Evolutionary conservation across 2,113 vertebrate genomes (phyloP).

Genomic region (Phocoena sinus): DNA sequence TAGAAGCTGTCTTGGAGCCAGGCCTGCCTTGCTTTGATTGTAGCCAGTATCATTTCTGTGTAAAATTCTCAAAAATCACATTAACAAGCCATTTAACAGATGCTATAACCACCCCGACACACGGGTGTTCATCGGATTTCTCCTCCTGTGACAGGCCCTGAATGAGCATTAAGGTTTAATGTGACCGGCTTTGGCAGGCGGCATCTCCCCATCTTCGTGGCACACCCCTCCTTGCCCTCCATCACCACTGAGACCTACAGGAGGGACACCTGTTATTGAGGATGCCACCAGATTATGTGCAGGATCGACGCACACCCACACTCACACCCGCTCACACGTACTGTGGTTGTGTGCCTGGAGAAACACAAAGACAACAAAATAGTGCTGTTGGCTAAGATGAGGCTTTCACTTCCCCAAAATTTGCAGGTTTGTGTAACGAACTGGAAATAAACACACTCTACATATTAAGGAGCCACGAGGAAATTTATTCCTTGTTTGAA

Average conservation of each 20-base stretch:
- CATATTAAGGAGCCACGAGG: neutral
- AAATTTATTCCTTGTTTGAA: neutral
- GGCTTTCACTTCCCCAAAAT: neutral
- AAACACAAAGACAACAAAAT: neutral
- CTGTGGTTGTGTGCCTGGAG: neutral
- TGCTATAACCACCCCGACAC: neutral
- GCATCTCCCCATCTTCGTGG: constrained; percentile 58
- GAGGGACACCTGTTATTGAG: constrained; percentile 72
- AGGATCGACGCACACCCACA: neutral
- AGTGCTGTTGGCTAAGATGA: neutral
- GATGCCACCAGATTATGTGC: constrained; percentile 45
- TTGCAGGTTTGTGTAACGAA: neutral
- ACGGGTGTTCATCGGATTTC: neutral
- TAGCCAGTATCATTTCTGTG: neutral
- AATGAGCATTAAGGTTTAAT: constrained; percentile 39
- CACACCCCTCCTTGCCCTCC: constrained; percentile 38
- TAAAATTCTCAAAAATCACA: constrained; percentile 59
- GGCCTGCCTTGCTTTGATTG: constrained; percentile 44
- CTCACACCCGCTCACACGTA: neutral
- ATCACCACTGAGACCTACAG: constrained; percentile 56
- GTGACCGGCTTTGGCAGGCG: constrained; percentile 60
- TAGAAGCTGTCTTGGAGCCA: constrained; percentile 50
- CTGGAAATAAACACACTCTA: neutral
- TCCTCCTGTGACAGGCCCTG: constrained; percentile 22
- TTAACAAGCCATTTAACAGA: constrained; percentile 49